Conservation (phyloP, 2,888 invertebrate species). For the Apamea monoglypha region DNA sequence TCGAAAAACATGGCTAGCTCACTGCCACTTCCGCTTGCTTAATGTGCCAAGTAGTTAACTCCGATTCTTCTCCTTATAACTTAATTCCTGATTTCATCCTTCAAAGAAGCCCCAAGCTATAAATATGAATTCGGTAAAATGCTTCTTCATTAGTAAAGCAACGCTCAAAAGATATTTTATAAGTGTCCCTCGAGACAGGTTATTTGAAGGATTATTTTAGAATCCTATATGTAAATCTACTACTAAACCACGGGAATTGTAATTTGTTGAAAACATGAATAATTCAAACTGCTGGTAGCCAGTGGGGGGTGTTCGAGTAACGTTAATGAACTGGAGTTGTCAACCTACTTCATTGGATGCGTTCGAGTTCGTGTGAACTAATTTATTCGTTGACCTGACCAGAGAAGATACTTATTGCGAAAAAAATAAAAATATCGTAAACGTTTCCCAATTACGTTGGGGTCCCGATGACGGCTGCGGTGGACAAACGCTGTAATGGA, state of each 20-base stretch:
- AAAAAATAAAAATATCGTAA: background rate
- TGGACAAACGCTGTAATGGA: background rate
- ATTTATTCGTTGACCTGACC: background rate
- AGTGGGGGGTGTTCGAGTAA: background rate
- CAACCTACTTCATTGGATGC: background rate
- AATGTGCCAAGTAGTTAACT: background rate
- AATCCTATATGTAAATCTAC: background rate
- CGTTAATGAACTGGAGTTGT: background rate
- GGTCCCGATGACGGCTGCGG: background rate
- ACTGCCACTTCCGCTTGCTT: background rate
- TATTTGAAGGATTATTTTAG: constrained; percentile 13
- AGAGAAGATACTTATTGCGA: background rate
- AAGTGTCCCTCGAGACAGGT: background rate
- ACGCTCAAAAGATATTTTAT: background rate
- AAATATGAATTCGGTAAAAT: background rate
- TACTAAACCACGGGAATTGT: background rate
- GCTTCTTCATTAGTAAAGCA: background rate
- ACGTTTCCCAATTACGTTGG: background rate
- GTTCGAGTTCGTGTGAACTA: background rate
- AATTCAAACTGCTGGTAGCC: background rate
- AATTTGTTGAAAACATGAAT: constrained; percentile 24
- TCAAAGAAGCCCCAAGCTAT: background rate
- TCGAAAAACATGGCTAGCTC: background rate
- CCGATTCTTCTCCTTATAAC: background rate
- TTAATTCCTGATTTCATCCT: background rate